Evolutionary conservation across 2,888 invertebrate genomes (phyloP), one percentile per base, ranked within the genome.

Genomic region (Lordiphosa fenestrarum): DNA sequence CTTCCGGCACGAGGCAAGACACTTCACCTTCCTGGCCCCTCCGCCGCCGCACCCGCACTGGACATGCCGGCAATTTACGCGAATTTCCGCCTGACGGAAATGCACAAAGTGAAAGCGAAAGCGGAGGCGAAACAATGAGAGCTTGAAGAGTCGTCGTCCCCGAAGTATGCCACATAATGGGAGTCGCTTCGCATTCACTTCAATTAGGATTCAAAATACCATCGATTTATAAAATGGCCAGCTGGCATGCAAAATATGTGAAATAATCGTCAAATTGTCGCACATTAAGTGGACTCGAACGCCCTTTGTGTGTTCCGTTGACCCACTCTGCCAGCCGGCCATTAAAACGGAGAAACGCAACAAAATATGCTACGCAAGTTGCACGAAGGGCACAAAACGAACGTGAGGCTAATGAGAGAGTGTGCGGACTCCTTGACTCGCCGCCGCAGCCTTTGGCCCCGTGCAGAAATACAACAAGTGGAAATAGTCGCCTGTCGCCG

Each of bases 1-100:
- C 77, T 72, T 77, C 77, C 77, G 77, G 56, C 58, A 54, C 50
- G 19, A 49, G n/a, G 15, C 33, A 25, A n/a, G 40, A 3, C 51
- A 38, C 10, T 6, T 33, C 49, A 23, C 21, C 21, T n/a, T 37
- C 9, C 33, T 41, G 25, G 15, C 33, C 25, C 9, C 35, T 23
- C 25, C 9, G 23, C 12, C 9, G 9, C 37, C 13, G 36, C 35
- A 13, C 38, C 40, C 48, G 25, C 51, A 61, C 59, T 69, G 83
- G 69, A 78, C 80, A 82, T 69, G 69, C 60, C 80, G 83, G 83
- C 80, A 78, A 77, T 77, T 77, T 77, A 70, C 77, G 77, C 80
- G 80, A 80, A 77, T 80, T 83, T 77, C 76, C 76, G 76, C 69
- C 80, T 70, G 67, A 83, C 83, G 83, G 77, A 77, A 80, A 83